phyloP scores from a whole-genome alignment of 2,888 invertebrate genomes.

The Toxonevra muliebris region DNA sequence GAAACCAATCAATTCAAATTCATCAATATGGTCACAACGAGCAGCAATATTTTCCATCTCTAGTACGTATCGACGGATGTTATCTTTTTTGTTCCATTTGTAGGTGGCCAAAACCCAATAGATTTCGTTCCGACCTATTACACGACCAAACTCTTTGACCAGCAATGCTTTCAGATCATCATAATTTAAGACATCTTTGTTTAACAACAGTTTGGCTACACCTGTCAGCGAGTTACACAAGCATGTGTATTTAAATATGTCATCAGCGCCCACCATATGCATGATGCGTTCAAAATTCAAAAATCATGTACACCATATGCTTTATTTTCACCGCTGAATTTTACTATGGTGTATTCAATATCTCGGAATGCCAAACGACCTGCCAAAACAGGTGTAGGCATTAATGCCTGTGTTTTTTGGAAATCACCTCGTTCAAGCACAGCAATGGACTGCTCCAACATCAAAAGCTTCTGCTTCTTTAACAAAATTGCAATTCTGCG shows the following conservation, averaged over 20 bases:
- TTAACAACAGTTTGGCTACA: neutral
- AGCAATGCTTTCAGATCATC: neutral
- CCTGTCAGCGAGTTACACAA: neutral
- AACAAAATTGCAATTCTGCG: neutral
- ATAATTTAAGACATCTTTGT: neutral
- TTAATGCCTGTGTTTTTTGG: neutral
- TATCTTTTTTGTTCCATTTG: conserved; percentile 27
- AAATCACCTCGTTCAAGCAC: neutral
- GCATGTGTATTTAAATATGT: conserved; percentile 3
- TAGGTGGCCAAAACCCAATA: neutral
- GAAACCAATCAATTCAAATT: conserved; percentile 22
- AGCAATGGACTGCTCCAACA: neutral
- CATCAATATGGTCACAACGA: conserved; percentile 25
- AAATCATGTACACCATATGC: neutral
- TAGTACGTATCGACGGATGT: conserved; percentile 33
- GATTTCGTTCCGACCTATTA: neutral
- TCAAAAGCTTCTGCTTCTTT: neutral
- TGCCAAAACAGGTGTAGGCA: neutral
- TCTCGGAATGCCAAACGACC: conserved; percentile 1
- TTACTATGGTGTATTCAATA: neutral
- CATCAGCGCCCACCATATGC: neutral
- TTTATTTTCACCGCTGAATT: conserved; percentile 1
- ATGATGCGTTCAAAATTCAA: neutral
- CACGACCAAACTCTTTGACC: neutral
- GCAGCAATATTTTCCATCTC: conserved; percentile 31